These are phyloP conservation scores for Megalurothrips usitatus DNA, from an alignment of 2,888 invertebrate species.

Conservation along the genomic window DNA sequence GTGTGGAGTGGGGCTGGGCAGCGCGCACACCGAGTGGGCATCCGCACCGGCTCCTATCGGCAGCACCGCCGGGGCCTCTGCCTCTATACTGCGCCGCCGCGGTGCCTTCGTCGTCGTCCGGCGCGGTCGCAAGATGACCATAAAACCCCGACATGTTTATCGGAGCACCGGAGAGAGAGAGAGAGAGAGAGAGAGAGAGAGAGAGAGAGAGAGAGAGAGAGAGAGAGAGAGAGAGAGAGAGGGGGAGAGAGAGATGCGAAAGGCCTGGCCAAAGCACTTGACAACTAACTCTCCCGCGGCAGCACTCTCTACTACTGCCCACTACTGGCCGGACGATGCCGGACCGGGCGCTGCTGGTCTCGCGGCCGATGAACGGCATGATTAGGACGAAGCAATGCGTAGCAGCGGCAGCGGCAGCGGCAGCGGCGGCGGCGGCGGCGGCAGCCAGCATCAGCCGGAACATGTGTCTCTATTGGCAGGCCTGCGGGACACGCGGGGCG, in stretches of 20 bases:
- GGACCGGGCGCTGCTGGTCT: background rate
- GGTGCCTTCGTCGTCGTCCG: too few species aligned
- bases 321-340: background rate
- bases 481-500: background rate
- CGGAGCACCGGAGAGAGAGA: background rate
- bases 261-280: too few species aligned
- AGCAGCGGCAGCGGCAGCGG: background rate
- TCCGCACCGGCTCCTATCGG: conserved; percentile 9
- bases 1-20: background rate
- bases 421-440: too few species aligned
- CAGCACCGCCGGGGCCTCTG: background rate
- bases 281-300: too few species aligned
- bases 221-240: too few species aligned
- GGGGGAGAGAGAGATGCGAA: too few species aligned
- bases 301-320: too few species aligned
- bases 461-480: conserved; percentile 21
- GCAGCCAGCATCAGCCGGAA: conserved; percentile 5
- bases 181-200: too few species aligned
- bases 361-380: background rate
- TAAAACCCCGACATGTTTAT: conserved; percentile 24
- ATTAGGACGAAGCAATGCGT: background rate
- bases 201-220: too few species aligned
- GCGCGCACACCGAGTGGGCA: background rate
- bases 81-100: too few species aligned
- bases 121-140: conserved; percentile 13